phyloP scores from a whole-genome alignment of 2,888 invertebrate genomes.

The Tipula helvola region DNA sequence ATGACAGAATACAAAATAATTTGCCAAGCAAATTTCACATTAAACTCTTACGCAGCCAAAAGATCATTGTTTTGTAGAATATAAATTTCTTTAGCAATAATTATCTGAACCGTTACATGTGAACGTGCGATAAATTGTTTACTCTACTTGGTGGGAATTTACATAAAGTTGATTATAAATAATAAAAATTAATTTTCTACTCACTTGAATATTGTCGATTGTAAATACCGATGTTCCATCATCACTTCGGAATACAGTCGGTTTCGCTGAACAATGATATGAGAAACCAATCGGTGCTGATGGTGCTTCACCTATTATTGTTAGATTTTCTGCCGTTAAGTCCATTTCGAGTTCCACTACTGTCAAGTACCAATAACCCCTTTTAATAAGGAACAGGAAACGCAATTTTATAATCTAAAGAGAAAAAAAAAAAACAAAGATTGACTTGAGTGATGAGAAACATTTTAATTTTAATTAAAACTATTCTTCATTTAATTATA shows the following conservation, averaged over 20 bases:
- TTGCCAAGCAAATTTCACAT: neutral
- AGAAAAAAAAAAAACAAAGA: neutral
- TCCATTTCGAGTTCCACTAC: conserved; percentile 43
- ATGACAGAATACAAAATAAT: neutral
- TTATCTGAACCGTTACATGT: neutral
- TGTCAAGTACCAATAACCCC: conserved; percentile 43
- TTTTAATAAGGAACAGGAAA: conserved; percentile 42
- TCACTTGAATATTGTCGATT: conserved; percentile 42
- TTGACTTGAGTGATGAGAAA: neutral
- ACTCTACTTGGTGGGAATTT: neutral
- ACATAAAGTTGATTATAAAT: too few species aligned
- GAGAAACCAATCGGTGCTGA: conserved; percentile 43
- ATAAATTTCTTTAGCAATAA: neutral
- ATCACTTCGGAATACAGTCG: conserved; percentile 39
- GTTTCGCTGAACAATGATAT: conserved; percentile 39
- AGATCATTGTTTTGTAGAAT: neutral
- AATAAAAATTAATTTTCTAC: neutral
- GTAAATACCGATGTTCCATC: conserved; percentile 38
- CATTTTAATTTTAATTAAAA: neutral
- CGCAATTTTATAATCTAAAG: conserved; percentile 39
- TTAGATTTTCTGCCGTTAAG: conserved; percentile 22
- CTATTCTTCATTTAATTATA: neutral
- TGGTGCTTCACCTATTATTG: conserved; percentile 29
- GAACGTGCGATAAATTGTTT: neutral
- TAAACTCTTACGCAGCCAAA: neutral